phyloP scores from a whole-genome alignment of 2,113 vertebrate species.

The Nymphicus hollandicus region DNA sequence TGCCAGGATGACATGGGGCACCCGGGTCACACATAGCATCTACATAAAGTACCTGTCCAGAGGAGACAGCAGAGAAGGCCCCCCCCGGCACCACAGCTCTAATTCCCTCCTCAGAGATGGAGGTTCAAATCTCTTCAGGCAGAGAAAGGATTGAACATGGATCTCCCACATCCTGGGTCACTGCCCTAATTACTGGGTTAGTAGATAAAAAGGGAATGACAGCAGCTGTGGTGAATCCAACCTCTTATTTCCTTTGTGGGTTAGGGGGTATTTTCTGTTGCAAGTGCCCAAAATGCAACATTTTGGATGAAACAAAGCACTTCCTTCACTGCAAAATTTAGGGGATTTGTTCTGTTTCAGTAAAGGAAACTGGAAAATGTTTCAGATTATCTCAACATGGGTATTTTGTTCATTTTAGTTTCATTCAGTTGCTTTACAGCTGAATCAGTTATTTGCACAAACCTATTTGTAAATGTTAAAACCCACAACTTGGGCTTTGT shows the following conservation, averaged over 20 bases:
- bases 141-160: conserved; percentile 38
- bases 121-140: conserved; percentile 41
- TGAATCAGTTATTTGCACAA: background rate
- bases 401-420: background rate
- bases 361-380: background rate
- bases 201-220: conserved; percentile 53
- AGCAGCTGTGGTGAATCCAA: conserved; percentile 57
- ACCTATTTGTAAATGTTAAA: background rate
- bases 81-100: background rate
- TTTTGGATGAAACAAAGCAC: conserved; percentile 1
- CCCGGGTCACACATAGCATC: accelerated
- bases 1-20: background rate
- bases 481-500: background rate
- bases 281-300: background rate
- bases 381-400: background rate
- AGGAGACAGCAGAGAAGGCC: background rate
- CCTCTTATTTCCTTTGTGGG: background rate
- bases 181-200: conserved; percentile 61
- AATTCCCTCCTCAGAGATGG: background rate
- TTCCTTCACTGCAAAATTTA: background rate
- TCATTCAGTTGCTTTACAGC: background rate
- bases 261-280: background rate
- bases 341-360: background rate
- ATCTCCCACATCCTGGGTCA: conserved; percentile 58
- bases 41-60: accelerated